Conservation (phyloP, 2,113 vertebrate genomes). For the Megalops atlanticus region DNA sequence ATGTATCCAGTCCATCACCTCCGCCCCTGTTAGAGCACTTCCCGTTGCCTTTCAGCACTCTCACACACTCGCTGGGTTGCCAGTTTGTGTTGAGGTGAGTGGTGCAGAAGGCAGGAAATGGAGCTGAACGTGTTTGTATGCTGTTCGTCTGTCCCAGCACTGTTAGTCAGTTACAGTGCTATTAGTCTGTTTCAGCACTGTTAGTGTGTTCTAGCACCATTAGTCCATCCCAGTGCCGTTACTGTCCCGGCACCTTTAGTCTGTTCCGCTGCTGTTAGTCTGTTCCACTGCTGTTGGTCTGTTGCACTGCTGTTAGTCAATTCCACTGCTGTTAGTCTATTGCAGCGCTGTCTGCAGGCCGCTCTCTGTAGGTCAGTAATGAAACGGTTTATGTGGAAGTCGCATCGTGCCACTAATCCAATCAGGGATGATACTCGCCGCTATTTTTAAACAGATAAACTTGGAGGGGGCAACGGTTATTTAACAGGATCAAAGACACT, state of each 20-base stretch:
- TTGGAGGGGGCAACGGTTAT: slow-evolving; percentile 8
- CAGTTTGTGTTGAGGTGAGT: background rate
- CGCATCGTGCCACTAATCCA: slow-evolving; percentile 25
- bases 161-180: too few species aligned
- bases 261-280: too few species aligned
- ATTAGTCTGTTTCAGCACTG: background rate
- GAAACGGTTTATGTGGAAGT: slow-evolving; percentile 1
- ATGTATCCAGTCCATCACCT: background rate
- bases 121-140: background rate
- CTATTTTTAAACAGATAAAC: slow-evolving; percentile 22
- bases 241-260: too few species aligned
- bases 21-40: too few species aligned
- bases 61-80: too few species aligned
- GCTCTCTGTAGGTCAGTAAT: slow-evolving; percentile 5
- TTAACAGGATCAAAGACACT: slow-evolving; percentile 24
- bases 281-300: background rate
- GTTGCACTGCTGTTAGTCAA: background rate
- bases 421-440: slow-evolving; percentile 18
- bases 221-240: too few species aligned
- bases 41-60: too few species aligned
- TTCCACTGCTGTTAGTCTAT: background rate
- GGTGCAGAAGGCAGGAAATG: too few species aligned
- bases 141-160: too few species aligned
- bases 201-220: too few species aligned
- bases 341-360: background rate